Evolutionary conservation across 1,140 invertebrate genomes (phyloP), one percentile per base, ranked within the genome.

Genomic region (Pseudomyrmex dendroicus): DNA sequence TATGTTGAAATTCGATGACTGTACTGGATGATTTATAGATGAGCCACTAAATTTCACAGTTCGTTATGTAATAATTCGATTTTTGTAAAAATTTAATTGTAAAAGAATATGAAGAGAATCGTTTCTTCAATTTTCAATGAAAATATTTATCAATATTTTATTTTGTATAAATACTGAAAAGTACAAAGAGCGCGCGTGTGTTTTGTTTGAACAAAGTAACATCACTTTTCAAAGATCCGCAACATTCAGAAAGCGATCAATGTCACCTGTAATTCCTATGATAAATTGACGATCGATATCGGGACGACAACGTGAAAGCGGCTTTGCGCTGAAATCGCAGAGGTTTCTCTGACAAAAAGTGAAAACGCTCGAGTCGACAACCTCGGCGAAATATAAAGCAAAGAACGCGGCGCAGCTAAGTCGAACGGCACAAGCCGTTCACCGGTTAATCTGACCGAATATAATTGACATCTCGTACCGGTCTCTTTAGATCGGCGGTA

Each of bases 311-410:
- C 82, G 82, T 70, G 82, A 78, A 80, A 72, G 73, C 66, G 66
- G 57, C 76, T 70, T 50, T 48, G 8, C 76, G 46, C 10, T 80
- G 66, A 72, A 85, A 76, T 85, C 48, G 72, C 52, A 48, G 54
- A 66, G 86, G 82, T 86, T 87, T 87, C 86, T 87, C 86, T 86
- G 84, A 56, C 66, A 78, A 87, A 86, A 87, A 87, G 86, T 87
- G 86, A 87, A 87, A 87, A 83, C 48, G 62, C 8, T 72, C 10
- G 25, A 74, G 70, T 74, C 67, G 61, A 82, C 50, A 74, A 87
- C 67, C 84, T 72, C 46, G 4, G 9, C 67, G 25, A 61, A 74
- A 72, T 80, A 72, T 80, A 80, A 72, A 74, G n/a, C 68, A 46
- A 44, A 59, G 20, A 54, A 35, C 35, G 35, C 35, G 35, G 35